These are phyloP conservation scores for Pseudachorutes palmiensis DNA, from an alignment of 1,140 invertebrate species.

Conservation along the genomic window DNA sequence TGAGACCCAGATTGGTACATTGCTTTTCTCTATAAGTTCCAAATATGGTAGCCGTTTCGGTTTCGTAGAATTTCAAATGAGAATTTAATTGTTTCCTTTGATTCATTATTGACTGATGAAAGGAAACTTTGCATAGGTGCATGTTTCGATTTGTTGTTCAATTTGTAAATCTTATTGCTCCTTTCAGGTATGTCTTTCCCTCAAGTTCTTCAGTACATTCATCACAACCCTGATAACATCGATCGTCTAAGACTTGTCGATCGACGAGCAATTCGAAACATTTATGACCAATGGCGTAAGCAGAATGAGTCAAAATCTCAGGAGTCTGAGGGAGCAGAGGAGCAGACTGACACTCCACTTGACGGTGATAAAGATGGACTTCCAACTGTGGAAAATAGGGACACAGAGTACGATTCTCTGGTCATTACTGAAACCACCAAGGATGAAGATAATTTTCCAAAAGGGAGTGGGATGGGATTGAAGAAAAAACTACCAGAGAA, in stretches of 20 bases:
- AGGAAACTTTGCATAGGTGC: no score
- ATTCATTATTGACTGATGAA: no score
- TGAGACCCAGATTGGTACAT: no score
- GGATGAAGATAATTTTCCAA: background rate
- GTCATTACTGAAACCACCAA: background rate
- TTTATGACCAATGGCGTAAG: constrained; percentile 33
- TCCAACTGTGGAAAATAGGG: background rate
- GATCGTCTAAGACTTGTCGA: constrained; percentile 32
- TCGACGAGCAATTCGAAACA: constrained; percentile 33
- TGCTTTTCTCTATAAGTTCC: no score
- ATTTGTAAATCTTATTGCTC: constrained; percentile 5
- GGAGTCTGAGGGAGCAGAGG: background rate
- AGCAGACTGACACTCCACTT: background rate
- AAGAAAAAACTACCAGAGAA: background rate
- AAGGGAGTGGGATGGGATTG: background rate
- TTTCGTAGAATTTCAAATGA: constrained; percentile 1
- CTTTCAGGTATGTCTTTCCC: constrained; percentile 26
- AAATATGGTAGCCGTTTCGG: no score
- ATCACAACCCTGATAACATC: constrained; percentile 32
- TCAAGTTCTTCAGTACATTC: constrained; percentile 31
- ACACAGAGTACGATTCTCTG: background rate
- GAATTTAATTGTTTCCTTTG: background rate
- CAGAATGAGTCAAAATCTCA: background rate
- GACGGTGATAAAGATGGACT: background rate
- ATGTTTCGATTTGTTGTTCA: no score